phyloP scores from a whole-genome alignment of 2,797 vertebrate species.

The Gymnocypris eckloni region DNA sequence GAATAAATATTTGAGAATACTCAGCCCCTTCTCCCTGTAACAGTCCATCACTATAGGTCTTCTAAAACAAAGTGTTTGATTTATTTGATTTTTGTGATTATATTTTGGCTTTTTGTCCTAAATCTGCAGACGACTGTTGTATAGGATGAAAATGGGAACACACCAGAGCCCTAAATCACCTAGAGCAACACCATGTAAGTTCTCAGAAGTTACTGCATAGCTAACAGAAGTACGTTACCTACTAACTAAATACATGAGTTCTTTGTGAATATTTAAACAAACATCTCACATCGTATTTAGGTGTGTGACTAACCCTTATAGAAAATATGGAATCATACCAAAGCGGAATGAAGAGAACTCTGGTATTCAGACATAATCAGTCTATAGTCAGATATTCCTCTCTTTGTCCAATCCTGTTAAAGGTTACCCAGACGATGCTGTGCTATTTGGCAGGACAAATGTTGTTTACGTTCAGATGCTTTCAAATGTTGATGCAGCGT shows the following conservation, averaged over 20 bases:
- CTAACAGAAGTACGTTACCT: background rate
- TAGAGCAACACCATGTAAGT: constrained; percentile 85
- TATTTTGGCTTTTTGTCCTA: background rate
- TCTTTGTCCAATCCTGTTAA: constrained; percentile 28
- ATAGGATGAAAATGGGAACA: constrained; percentile 84
- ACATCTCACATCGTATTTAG: background rate
- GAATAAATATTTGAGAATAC: background rate
- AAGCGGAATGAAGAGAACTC: constrained; percentile 33
- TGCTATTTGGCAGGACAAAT: background rate
- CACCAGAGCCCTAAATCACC: constrained; percentile 76
- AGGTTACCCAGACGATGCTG: constrained; percentile 7
- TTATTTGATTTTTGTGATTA: background rate
- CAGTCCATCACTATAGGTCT: background rate
- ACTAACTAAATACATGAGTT: constrained; percentile 15
- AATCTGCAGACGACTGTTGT: constrained; percentile 80
- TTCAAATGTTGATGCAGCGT: background rate
- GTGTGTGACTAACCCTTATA: constrained; percentile 38
- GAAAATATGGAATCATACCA: constrained; percentile 37
- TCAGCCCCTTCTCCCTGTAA: background rate
- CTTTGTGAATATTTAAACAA: constrained; percentile 26
- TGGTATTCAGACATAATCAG: constrained; percentile 44
- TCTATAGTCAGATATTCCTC: constrained; percentile 22
- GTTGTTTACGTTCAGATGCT: background rate
- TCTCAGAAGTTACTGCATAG: background rate
- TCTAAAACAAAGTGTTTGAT: background rate